A percentile compares a stretch with the other conserved stretches of the same genome.
Evolutionary conservation across 2,888 invertebrate genomes (phyloP).

Genomic region (Eupeodes luniger): DNA sequence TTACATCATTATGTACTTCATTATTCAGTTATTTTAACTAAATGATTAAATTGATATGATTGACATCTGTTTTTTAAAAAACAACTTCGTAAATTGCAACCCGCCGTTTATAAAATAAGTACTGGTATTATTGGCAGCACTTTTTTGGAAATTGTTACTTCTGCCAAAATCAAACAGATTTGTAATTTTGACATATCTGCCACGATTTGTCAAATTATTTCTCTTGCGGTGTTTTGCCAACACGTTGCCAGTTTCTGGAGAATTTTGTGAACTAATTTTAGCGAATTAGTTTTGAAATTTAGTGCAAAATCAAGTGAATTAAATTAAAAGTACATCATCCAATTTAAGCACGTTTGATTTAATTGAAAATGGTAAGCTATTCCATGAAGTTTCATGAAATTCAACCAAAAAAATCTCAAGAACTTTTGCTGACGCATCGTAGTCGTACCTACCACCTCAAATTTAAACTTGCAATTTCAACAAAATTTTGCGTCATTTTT

Average conservation of each 20-base stretch:
- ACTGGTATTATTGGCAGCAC: not conserved
- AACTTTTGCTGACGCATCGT: constrained; percentile 33
- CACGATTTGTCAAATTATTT: constrained; percentile 43
- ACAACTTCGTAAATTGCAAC: too few species aligned
- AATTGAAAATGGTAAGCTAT: constrained; percentile 57
- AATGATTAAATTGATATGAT: too few species aligned
- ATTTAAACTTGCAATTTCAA: not conserved
- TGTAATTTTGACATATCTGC: constrained; percentile 1
- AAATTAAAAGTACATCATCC: constrained; percentile 29
- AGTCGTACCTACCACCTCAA: not conserved
- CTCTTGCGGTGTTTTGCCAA: constrained; percentile 73
- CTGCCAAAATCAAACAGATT: not conserved
- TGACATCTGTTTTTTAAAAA: too few species aligned
- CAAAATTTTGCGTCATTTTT: not conserved
- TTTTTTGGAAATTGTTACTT: not conserved
- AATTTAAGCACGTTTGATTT: not conserved
- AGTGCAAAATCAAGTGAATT: constrained; percentile 12
- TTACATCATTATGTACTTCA: too few species aligned
- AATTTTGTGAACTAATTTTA: constrained; percentile 33
- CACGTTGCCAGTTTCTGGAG: constrained; percentile 78
- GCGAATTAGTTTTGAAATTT: not conserved
- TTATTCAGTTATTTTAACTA: too few species aligned
- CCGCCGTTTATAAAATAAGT: too few species aligned
- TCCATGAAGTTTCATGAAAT: not conserved
- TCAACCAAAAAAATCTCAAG: not conserved